Conservation (phyloP, 2,888 invertebrate species). For the Shargacucullia verbasci region DNA sequence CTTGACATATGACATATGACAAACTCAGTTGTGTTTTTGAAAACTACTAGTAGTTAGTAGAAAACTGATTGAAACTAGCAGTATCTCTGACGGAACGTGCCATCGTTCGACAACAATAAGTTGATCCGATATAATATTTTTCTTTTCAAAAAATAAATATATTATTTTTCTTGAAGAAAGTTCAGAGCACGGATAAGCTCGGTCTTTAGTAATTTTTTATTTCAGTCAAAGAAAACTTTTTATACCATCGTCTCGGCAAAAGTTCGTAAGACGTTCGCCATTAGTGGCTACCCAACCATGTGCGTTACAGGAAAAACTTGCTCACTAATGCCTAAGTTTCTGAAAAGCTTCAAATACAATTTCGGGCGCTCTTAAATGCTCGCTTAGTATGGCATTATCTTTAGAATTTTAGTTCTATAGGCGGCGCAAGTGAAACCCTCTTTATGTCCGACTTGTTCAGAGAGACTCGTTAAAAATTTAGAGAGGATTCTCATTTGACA, state of each 20-base stretch:
- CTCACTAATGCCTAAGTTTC: slow-evolving; percentile 80
- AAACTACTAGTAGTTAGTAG: no score
- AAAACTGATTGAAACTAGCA: no score
- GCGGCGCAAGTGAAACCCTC: slow-evolving; percentile 38
- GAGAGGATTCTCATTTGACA: slow-evolving; percentile 50
- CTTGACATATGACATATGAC: no score
- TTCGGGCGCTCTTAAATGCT: slow-evolving; percentile 61
- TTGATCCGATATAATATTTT: no score
- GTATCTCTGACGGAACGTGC: no score
- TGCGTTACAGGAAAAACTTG: slow-evolving; percentile 81
- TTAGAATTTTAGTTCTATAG: slow-evolving; percentile 39
- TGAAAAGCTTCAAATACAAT: slow-evolving; percentile 80
- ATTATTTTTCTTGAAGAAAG: slow-evolving; percentile 65
- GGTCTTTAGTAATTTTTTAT: slow-evolving; percentile 74
- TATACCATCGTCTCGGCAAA: slow-evolving; percentile 60
- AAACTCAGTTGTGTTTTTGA: no score
- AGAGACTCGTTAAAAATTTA: slow-evolving; percentile 51
- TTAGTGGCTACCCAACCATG: slow-evolving; percentile 82
- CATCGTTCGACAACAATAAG: no score
- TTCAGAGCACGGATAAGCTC: slow-evolving; percentile 67
- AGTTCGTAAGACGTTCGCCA: slow-evolving; percentile 77
- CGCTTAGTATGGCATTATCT: slow-evolving; percentile 53
- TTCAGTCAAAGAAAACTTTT: slow-evolving; percentile 66
- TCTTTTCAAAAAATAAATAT: slow-evolving; percentile 3
- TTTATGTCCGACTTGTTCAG: slow-evolving; percentile 43